Evolutionary conservation across 1,140 invertebrate species (phyloP), one percentile per base, ranked within the genome.

Genomic region (Papilio polyxenes): DNA sequence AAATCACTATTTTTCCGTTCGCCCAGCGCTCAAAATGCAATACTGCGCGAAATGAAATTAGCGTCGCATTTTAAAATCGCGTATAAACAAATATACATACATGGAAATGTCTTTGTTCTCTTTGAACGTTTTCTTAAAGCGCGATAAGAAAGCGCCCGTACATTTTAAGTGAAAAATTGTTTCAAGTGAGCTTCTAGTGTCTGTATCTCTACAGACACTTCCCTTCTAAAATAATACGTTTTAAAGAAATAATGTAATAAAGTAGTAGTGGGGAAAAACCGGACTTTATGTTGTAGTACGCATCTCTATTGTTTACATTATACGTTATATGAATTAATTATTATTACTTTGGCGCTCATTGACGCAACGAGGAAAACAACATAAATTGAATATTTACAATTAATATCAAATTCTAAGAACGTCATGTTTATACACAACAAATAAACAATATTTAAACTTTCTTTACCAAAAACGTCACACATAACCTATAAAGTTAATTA

Each of bases 341-440:
- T 72, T 40, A 72, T 72, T 72, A 37, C 65, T 37, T 72, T 20
- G 65, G 65, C 31, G 65, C 65, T 40, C 65, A 72, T 72, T 72
- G 65, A 72, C 65, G 65, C 31, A 72, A 72, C 23, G 31, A 72
- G 65, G 65, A 72, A 72, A 72, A 72, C 65, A 72, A 72, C 65
- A 15, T 40, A 31, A 65, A 20, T 23, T 65, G 59, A 65, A 65
- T 65, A 65, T 65, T 69, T 31, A 59, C 56, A 69, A 31, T 23
- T 65, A 15, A 72, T 40, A 37, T 17, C 65, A 72, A 72, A 37
- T 72, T 72, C 65, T 13, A 40, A 17, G 65, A 72, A 72, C 62
- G 20, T 56, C 0, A 72, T 37, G 23, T 40, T 72, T 72, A 31
- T 65, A 65, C 17, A 65, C 20, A 62, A 62, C n/a, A 62, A 62